Conservation (phyloP, 2,888 invertebrate genomes). For the Clunio marinus region DNA sequence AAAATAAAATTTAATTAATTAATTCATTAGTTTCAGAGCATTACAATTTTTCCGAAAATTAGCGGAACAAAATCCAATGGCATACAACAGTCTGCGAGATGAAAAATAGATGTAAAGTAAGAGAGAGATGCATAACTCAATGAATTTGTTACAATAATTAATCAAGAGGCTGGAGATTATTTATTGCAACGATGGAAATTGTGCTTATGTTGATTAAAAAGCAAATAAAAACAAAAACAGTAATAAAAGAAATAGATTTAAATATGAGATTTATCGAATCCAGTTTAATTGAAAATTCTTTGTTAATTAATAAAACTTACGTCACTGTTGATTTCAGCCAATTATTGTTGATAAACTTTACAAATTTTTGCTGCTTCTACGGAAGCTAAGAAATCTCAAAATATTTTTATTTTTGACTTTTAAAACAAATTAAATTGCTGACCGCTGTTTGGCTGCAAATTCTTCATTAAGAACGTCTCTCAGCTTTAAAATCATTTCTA, state of each 20-base stretch:
- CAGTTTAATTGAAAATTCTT: too few relatives aligned
- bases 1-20: not conserved
- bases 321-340: not conserved
- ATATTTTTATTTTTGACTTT: not conserved
- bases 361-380: conserved; percentile 24
- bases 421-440: not conserved
- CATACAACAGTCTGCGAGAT: not conserved
- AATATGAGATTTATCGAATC: too few relatives aligned
- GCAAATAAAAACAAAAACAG: too few relatives aligned
- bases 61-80: not conserved
- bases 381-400: conserved; percentile 11
- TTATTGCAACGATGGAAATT: conserved; percentile 5
- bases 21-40: not conserved
- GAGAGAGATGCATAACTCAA: not conserved
- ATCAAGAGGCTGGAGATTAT: conserved; percentile 23
- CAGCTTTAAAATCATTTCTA: not conserved
- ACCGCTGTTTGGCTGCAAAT: not conserved
- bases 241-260: too few relatives aligned
- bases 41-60: not conserved
- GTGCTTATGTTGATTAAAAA: not conserved
- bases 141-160: conserved; percentile 17
- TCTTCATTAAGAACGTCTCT: not conserved
- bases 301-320: too few relatives aligned
- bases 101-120: not conserved
- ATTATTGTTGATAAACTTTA: not conserved